Conservation (phyloP, 2,888 invertebrate genomes). For the Ceriagrion tenellum region DNA sequence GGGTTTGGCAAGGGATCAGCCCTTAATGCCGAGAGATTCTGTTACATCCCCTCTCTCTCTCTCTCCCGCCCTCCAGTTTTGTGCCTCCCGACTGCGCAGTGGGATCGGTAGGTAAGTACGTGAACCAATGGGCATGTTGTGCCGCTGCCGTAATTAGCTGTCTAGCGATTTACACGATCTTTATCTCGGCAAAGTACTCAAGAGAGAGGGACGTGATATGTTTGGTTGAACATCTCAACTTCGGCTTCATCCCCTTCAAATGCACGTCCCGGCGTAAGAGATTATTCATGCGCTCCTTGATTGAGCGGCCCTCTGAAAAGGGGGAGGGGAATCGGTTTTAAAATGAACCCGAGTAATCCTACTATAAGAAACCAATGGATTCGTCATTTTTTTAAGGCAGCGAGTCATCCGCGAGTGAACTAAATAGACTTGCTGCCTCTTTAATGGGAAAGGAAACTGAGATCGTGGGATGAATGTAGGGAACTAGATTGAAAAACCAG, state of each 20-base stretch:
- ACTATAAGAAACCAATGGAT: too few species aligned
- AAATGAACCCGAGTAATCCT: too few species aligned
- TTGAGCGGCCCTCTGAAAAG: too few species aligned
- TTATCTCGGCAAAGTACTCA: background rate
- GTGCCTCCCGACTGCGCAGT: background rate
- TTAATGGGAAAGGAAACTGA: too few species aligned
- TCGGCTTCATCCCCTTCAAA: background rate
- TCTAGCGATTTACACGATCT: background rate
- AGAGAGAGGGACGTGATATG: background rate
- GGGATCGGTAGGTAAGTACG: background rate
- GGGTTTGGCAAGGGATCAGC: background rate
- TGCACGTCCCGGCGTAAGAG: background rate
- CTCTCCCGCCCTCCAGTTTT: background rate
- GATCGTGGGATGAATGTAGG: too few species aligned
- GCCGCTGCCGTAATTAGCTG: background rate
- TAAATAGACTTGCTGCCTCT: too few species aligned
- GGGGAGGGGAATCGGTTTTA: too few species aligned
- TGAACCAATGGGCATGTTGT: background rate
- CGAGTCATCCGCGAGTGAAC: too few species aligned
- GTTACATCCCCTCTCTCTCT: background rate
- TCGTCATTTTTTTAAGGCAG: too few species aligned
- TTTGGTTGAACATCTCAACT: background rate
- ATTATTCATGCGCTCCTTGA: background rate
- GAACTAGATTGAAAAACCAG: too few species aligned
- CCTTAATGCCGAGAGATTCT: background rate